Evolutionary conservation across 2,113 vertebrate genomes (phyloP).

Genomic region (Leptosomus discolor): DNA sequence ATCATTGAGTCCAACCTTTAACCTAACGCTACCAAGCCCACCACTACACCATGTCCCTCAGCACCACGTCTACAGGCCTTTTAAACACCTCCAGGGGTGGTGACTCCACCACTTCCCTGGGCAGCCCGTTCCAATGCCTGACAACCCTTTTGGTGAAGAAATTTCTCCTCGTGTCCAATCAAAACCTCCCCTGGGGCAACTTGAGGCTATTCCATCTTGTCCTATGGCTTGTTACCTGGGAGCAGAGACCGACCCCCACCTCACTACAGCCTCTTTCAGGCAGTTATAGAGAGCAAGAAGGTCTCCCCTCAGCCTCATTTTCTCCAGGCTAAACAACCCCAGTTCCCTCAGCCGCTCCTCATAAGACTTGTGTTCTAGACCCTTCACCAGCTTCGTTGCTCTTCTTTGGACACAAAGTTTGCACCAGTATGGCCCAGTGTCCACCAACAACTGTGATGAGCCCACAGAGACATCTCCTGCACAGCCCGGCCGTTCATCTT

Average conservation of each 20-base stretch:
- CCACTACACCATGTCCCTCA: background rate
- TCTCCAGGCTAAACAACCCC: background rate
- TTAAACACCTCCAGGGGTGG: background rate
- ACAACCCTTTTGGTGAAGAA: rapidly evolving
- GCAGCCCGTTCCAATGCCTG: background rate
- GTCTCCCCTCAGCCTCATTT: background rate
- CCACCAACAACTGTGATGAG: background rate
- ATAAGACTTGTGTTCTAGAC: background rate
- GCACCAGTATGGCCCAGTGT: background rate
- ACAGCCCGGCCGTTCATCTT: background rate
- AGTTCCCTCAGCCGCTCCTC: background rate
- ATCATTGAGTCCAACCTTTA: background rate
- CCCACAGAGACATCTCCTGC: background rate
- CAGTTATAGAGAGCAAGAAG: rapidly evolving
- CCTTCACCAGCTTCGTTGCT: too few relatives aligned
- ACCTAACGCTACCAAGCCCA: background rate
- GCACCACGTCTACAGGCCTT: rapidly evolving
- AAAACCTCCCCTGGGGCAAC: background rate
- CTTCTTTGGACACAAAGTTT: background rate
- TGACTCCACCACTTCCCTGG: background rate
- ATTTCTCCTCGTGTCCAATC: background rate
- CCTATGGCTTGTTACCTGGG: background rate
- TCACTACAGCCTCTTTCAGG: rapidly evolving
- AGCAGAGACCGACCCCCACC: rapidly evolving
- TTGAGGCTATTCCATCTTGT: background rate